phyloP scores from a whole-genome alignment of 2,888 invertebrate genomes.

The Heteropelma amictum region DNA sequence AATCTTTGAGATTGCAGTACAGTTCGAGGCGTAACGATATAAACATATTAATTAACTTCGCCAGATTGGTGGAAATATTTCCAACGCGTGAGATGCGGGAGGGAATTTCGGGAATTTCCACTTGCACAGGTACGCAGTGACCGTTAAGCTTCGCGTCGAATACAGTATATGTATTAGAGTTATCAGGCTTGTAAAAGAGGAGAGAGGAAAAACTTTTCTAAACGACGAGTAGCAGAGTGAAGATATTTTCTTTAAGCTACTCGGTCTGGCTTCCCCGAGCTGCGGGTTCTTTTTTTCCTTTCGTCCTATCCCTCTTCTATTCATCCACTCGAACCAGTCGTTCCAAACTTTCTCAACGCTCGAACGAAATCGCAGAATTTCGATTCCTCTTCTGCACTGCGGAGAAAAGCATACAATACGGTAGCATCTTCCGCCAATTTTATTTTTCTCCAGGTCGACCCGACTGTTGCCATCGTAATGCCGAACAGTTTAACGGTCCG shows the following conservation, averaged over 20 bases:
- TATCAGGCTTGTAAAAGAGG: slow-evolving; percentile 1
- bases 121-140: no score
- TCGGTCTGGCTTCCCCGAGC: not conserved
- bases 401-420: not conserved
- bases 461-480: slow-evolving; percentile 13
- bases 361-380: slow-evolving; percentile 14
- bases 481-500: slow-evolving; percentile 25
- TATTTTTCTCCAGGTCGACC: slow-evolving; percentile 1
- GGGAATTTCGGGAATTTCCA: slow-evolving; percentile 4
- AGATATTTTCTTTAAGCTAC: not conserved
- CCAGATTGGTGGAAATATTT: slow-evolving; percentile 31
- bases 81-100: slow-evolving; percentile 34
- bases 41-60: no score
- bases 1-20: no score
- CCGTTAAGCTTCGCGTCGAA: no score
- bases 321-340: no score
- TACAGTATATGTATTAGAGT: no score
- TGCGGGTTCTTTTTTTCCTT: not conserved
- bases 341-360: slow-evolving; percentile 22
- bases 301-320: not conserved
- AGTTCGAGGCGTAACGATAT: no score
- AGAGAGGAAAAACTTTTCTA: not conserved
- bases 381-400: slow-evolving; percentile 10
- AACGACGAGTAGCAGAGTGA: slow-evolving; percentile 12
- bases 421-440: not conserved